Evolutionary conservation across 2,888 invertebrate genomes (phyloP).

Genomic region (Apamea epomidion): DNA sequence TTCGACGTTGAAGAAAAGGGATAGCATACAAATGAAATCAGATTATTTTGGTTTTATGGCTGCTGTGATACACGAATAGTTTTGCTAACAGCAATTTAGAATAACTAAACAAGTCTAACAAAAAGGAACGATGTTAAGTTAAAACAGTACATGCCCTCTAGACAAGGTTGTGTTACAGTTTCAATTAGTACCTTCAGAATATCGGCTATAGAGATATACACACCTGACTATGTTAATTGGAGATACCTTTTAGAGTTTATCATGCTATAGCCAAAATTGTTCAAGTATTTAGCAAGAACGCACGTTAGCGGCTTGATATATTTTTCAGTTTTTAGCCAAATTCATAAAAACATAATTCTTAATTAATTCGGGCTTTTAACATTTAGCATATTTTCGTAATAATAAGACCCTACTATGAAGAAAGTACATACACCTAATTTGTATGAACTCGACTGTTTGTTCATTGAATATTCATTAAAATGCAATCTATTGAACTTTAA

Average conservation of each 20-base stretch:
- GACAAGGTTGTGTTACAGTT: constrained; percentile 63
- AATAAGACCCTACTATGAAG: constrained; percentile 10
- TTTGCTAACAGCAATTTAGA: constrained; percentile 8
- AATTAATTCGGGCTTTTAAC: background rate
- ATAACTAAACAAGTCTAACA: background rate
- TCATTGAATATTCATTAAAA: constrained; percentile 35
- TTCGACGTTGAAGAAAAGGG: background rate
- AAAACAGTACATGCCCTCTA: constrained; percentile 62
- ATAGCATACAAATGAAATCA: background rate
- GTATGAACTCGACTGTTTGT: constrained; percentile 16
- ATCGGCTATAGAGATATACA: constrained; percentile 44
- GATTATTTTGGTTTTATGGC: background rate
- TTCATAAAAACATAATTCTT: background rate
- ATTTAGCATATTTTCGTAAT: background rate
- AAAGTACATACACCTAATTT: constrained; percentile 11
- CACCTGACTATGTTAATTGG: constrained; percentile 45
- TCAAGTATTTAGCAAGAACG: constrained; percentile 12
- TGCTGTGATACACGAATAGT: background rate
- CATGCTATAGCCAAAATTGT: constrained; percentile 28
- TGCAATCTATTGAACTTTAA: constrained; percentile 58
- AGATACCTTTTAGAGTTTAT: constrained; percentile 35
- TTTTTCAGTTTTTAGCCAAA: background rate
- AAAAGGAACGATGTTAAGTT: constrained; percentile 28
- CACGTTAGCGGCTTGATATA: background rate
- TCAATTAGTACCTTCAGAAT: constrained; percentile 59